Conservation (phyloP, 1,140 invertebrate species). For the Littorina saxatilis region DNA sequence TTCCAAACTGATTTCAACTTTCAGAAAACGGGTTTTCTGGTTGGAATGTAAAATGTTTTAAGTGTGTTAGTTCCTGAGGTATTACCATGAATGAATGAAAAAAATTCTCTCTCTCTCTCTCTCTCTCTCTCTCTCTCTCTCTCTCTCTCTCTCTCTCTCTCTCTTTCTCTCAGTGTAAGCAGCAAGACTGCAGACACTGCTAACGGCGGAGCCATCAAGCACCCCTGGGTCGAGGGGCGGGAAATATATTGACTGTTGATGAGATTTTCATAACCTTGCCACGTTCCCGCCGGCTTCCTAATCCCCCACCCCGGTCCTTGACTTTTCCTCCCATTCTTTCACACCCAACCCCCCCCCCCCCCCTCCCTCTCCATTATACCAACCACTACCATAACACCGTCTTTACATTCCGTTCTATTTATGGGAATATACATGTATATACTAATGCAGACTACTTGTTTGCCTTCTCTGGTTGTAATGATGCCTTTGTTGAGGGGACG, state of each 20-base stretch:
- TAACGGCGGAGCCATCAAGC: neutral
- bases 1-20: too few species aligned
- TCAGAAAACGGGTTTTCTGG: too few species aligned
- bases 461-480: too few species aligned
- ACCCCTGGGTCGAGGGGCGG: neutral
- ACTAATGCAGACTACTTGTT: too few species aligned
- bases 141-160: neutral
- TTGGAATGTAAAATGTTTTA: too few species aligned
- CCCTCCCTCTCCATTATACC: neutral
- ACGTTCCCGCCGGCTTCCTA: neutral
- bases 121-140: neutral
- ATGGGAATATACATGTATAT: too few species aligned
- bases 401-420: too few species aligned
- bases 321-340: neutral
- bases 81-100: too few species aligned
- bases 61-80: too few species aligned
- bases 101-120: too few species aligned
- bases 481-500: too few species aligned
- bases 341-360: neutral
- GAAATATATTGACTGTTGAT: slow-evolving; percentile 23
- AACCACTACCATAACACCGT: neutral
- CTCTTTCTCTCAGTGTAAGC: neutral
- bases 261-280: slow-evolving; percentile 20
- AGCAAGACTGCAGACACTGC: too few species aligned
- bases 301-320: neutral